Percentiles rank a stretch among this genome's conserved stretches.
These are phyloP conservation scores for Bursaphelenchus okinawaensis DNA, from an alignment of 2,888 invertebrate species.

Conservation along the genomic window DNA sequence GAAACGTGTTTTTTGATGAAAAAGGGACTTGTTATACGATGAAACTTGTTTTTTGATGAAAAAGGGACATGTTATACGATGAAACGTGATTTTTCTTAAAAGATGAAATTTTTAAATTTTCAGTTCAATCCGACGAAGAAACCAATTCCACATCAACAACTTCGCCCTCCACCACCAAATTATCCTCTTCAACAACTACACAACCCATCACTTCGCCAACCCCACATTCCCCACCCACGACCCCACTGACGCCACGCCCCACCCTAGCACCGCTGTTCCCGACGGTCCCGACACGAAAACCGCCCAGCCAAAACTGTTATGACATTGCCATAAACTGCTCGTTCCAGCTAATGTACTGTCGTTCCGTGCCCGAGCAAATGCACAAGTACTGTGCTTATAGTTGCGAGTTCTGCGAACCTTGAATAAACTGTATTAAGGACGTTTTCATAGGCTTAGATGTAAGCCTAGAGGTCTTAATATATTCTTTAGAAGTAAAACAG, in stretches of 20 bases:
- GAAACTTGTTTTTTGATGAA: no score
- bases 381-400: conserved; percentile 3
- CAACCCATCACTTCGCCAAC: neutral
- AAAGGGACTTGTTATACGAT: neutral
- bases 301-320: neutral
- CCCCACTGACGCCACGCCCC: neutral
- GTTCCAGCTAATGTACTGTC: conserved; percentile 6
- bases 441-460: no score
- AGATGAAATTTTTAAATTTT: neutral
- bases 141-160: neutral
- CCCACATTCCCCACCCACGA: neutral
- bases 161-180: neutral
- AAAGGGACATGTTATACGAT: no score
- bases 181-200: neutral
- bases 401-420: conserved; percentile 3
- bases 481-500: no score
- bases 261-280: neutral
- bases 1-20: neutral
- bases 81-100: neutral
- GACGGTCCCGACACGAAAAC: neutral
- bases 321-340: conserved; percentile 10
- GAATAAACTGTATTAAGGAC: no score
- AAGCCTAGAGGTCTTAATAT: no score
- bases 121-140: neutral
- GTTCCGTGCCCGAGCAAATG: conserved; percentile 1